Evolutionary conservation across 2,888 invertebrate species (phyloP).

Genomic region (Melanchra persicariae): DNA sequence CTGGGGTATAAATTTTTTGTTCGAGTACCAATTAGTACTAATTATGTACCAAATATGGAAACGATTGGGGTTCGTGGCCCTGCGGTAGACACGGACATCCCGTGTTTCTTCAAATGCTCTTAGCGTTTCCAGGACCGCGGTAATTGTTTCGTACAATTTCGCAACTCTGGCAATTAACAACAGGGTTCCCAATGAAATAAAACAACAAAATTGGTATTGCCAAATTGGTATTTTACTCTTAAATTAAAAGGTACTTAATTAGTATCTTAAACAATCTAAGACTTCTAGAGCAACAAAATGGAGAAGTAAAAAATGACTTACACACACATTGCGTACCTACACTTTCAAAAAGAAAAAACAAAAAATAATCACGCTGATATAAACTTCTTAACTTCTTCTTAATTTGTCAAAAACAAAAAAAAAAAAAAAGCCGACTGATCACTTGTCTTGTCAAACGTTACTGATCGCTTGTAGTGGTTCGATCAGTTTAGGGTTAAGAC

Average conservation of each 20-base stretch:
- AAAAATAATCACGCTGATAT: conserved; percentile 36
- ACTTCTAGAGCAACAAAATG: conserved; percentile 58
- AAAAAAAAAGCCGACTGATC: conserved; percentile 10
- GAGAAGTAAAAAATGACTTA: conserved; percentile 43
- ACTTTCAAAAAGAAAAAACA: conserved; percentile 37
- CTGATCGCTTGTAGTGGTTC: conserved; percentile 20
- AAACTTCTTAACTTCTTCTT: conserved; percentile 7
- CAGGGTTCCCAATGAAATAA: conserved; percentile 17
- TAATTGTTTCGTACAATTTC: no score
- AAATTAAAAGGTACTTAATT: conserved; percentile 67
- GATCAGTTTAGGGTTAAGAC: conserved; percentile 17
- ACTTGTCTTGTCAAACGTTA: conserved; percentile 5
- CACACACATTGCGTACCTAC: conserved; percentile 23
- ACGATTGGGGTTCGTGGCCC: no score
- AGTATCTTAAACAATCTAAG: conserved; percentile 62
- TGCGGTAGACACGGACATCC: no score
- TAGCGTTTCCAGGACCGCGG: no score
- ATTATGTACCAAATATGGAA: no score
- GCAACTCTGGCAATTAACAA: no score
- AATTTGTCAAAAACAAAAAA: conserved; percentile 3
- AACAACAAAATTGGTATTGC: conserved; percentile 41
- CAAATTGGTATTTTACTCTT: conserved; percentile 66
- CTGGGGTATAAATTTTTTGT: no score
- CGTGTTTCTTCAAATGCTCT: no score
- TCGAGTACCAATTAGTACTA: no score